These are phyloP conservation scores for Collichthys lucidus DNA, from an alignment of 2,113 vertebrate genomes.

Conservation along the genomic window DNA sequence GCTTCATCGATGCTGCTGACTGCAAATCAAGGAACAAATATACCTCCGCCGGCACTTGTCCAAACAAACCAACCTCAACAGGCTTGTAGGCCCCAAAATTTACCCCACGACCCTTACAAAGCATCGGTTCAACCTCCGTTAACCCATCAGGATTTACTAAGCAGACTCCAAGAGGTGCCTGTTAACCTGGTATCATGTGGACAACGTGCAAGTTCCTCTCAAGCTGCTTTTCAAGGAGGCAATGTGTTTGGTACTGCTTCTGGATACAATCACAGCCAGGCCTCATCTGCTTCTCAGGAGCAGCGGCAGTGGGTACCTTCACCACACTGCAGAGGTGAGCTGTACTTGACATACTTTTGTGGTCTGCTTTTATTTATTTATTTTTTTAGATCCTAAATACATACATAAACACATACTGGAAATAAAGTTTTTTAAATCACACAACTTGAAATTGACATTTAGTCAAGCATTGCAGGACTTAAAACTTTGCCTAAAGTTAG, in stretches of 20 bases:
- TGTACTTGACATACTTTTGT: not conserved
- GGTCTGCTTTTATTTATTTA: fast-evolving
- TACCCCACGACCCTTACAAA: constrained; percentile 3
- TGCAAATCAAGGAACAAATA: constrained; percentile 16
- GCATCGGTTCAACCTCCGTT: constrained; percentile 8
- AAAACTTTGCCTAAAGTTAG: too few species aligned
- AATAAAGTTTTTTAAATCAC: too few species aligned
- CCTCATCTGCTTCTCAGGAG: constrained; percentile 32
- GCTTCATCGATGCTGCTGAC: not conserved
- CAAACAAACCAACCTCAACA: constrained; percentile 31
- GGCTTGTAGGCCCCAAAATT: constrained; percentile 6
- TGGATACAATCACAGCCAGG: constrained; percentile 2
- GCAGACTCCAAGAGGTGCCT: constrained; percentile 37
- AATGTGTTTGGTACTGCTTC: not conserved
- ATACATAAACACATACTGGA: too few species aligned
- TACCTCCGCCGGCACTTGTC: not conserved
- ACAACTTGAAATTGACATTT: too few species aligned
- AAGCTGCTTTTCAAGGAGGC: not conserved
- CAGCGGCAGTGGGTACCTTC: constrained; percentile 42
- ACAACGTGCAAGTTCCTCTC: constrained; percentile 12
- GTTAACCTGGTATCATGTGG: constrained; percentile 16
- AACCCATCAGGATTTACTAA: constrained; percentile 34
- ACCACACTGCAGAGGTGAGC: constrained; percentile 43
- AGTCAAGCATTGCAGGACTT: too few species aligned
- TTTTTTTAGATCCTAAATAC: too few species aligned